These are phyloP conservation scores for Eucidaris tribuloides DNA, from an alignment of 35 echinoderm and acorn worm species.

Conservation along the genomic window DNA sequence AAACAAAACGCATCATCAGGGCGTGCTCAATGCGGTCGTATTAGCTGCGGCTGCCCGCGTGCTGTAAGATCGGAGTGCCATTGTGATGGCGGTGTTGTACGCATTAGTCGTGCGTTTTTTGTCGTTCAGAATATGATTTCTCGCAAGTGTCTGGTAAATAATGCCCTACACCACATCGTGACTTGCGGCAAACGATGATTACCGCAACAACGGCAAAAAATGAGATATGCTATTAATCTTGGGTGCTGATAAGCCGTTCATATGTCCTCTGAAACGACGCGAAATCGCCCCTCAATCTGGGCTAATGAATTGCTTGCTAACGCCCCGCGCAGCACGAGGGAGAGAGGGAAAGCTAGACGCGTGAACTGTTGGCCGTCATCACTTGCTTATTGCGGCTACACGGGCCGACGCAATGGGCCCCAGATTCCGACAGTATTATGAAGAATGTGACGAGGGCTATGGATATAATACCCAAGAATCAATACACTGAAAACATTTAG, in stretches of 20 bases:
- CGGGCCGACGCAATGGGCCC: neutral
- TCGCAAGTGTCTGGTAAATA: neutral
- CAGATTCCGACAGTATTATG: conserved; percentile 5
- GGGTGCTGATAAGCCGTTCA: conserved; percentile 9
- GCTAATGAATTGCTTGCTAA: neutral
- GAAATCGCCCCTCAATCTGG: neutral
- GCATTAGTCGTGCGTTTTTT: too few species aligned
- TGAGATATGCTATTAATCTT: conserved; percentile 23
- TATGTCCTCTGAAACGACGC: neutral
- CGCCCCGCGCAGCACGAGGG: neutral
- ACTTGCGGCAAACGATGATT: neutral
- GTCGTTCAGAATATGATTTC: too few species aligned
- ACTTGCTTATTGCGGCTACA: neutral
- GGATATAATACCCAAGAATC: neutral
- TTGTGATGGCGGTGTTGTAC: too few species aligned
- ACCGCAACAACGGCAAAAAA: neutral
- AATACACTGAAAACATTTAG: neutral
- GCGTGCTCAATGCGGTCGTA: too few species aligned
- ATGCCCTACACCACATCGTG: neutral
- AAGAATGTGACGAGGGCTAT: conserved; percentile 1
- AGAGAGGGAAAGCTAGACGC: neutral
- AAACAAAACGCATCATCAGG: too few species aligned
- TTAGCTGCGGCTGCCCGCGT: too few species aligned
- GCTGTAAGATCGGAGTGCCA: too few species aligned
- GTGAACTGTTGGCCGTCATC: neutral